Evolutionary conservation across 2,797 vertebrate species (phyloP), one percentile per base, ranked within the genome.

Genomic region (Poecile montanus): DNA sequence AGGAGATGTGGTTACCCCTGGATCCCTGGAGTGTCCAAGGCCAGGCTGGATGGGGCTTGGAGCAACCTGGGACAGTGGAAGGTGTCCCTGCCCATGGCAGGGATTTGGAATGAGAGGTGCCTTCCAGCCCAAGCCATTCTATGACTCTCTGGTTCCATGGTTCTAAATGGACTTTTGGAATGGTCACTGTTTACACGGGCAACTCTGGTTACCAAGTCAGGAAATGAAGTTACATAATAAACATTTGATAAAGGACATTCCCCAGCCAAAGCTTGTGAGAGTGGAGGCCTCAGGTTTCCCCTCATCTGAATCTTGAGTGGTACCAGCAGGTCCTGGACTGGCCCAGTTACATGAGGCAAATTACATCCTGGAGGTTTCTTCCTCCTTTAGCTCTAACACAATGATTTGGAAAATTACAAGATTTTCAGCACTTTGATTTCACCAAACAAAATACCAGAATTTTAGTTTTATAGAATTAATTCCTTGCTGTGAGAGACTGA

Each of bases 261-360:
- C 22, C 3, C 17, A 61, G 11, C 2, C 11, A 44, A 75, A 68
- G 2, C 5, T 7, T 25, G 20, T 27, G 40, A 48, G 25, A 48
- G 1, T 17, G 5, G 6, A 9, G 10, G 3, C 15, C 38, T 77
- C 68, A 51, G 0, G 4, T 42, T 80, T 36, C n/a, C 18, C 15
- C 3, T 83, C 48, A 60, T 0, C 1, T 11, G 8, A 17, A 11
- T 36, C 50, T 38, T 60, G 13, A 13, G 4, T 14, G 3, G 9
- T 40, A 63, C 7, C 27, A 57, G 17, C 10, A 72, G 11, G 9
- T 72, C 66, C 79, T 78, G 25, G 13, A 30, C 14, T 54, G 13
- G 42, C 13, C 47, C 54, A 70, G 10, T 38, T 45, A 61, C 3
- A 15, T 25, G 11, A 70, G 13, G 11, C 17, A 83, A 71, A 30